Evolutionary conservation across 2,113 vertebrate species (phyloP), one percentile per base, ranked within the genome.

Genomic region (Gymnogyps californianus): DNA sequence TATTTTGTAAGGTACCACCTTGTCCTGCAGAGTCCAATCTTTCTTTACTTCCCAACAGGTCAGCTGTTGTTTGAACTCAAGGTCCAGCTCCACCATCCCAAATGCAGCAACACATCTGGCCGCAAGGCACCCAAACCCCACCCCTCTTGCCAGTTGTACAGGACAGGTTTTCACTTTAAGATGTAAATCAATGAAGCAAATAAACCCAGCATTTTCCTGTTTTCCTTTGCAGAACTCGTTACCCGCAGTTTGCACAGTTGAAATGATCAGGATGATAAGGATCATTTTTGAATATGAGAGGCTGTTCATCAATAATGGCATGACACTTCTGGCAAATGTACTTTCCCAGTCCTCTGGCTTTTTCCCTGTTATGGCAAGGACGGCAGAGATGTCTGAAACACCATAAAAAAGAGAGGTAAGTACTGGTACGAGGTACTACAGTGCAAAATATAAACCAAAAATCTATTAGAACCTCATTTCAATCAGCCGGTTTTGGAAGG

Each of bases 321-420:
- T 99, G 99, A 83, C 99, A 99, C 96, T 99, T 99, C 98, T 99
- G 99, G 93, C 99, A 99, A 97, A 99, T 98, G 97, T 99, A 99
- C 92, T 99, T 99, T 52, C 99, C 99, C 32, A 99, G 98, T 66
- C 99, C 99, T 42, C 99, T 98, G 75, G 99, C 99, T 97, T 99
- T 99, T 97, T 99, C 99, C 66, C 98, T 98, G 96, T 99, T 99
- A 92, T 99, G 99, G 96, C 99, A 99, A 4, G 99, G 98, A 74
- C 99, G 99, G 95, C 99, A 99, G 55, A 99, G 98, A 93, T 99
- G 99, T 96, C 99, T 99, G 97, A 59, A 97, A 96, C 0, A 57
- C 36, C 67, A 88, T 38, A 15, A 79, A 94, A 96, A 40, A 67
- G 55, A 84, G 69, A 85, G 25, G 44, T 62, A 81, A 91, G 29